A percentile compares a stretch with the other conserved stretches of the same genome.
Evolutionary conservation across 1,140 invertebrate species (phyloP).

Genomic region (Pseudomyrmex flavicornis): DNA sequence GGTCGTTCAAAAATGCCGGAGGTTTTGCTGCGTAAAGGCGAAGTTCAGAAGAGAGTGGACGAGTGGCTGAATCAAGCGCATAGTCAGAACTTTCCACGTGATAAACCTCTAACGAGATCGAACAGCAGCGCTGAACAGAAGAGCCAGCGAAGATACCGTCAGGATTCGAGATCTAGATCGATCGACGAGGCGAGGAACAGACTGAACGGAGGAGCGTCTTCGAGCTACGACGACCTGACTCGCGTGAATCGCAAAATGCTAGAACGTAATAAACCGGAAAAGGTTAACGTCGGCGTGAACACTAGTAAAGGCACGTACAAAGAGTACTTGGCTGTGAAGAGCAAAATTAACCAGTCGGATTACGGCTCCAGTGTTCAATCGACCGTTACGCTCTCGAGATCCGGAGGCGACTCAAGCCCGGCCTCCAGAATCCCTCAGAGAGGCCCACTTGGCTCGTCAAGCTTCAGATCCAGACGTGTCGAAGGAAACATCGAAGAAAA

Average conservation of each 20-base stretch:
- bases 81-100: conserved; percentile 72
- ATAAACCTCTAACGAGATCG: conserved; percentile 73
- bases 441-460: conserved; percentile 57
- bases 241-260: conserved; percentile 49
- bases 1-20: conserved; percentile 59
- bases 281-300: conserved; percentile 69
- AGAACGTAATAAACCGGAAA: conserved; percentile 63
- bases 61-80: conserved; percentile 79
- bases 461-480: conserved; percentile 59
- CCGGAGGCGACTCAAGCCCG: conserved; percentile 64
- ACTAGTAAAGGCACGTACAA: conserved; percentile 72
- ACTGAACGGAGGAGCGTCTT: conserved; percentile 69
- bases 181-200: conserved; percentile 69
- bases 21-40: conserved; percentile 75
- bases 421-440: conserved; percentile 72
- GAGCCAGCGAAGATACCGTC: conserved; percentile 66
- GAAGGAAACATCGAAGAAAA: conserved; percentile 43
- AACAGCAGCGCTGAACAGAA: conserved; percentile 78
- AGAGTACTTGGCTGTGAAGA: conserved; percentile 74
- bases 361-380: conserved; percentile 65
- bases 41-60: conserved; percentile 79
- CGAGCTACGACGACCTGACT: conserved; percentile 77
- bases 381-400: background rate
- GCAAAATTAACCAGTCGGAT: conserved; percentile 69
- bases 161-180: conserved; percentile 70